Evolutionary conservation across 2,888 invertebrate genomes (phyloP), one percentile per base, ranked within the genome.

Genomic region (Heliothis peltigera): DNA sequence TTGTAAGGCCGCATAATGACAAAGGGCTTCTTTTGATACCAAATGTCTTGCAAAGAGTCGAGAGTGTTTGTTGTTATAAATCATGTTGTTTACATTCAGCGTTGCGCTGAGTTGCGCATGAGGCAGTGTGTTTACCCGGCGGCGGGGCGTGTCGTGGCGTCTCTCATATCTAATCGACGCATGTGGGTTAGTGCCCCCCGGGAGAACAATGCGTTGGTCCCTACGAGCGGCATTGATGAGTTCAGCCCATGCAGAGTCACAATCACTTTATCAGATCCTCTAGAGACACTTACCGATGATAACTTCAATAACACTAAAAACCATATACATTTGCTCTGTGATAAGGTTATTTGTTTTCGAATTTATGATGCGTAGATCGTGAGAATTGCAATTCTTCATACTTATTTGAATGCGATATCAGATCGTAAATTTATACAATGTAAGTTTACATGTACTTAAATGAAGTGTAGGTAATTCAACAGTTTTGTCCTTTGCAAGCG

Each of bases 151-250:
- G 80, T 80, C 82, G 79, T 75, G 83, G 84, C 85, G 85, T 85
- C 85, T 82, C 80, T 83, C 88, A 82, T 93, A 92, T 94, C 93
- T 93, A 93, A 94, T 93, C 94, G 91, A 84, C 87, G 84, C 92
- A 91, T 87, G 86, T 94, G 93, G 94, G 94, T 93, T 90, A 94
- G 85, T 94, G 94, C 93, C 94, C 94, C 94, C 94, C 83, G 89
- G 89, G 92, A 89, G 92, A 91, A 93, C 94, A 92, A 93, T 94
- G 94, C 94, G 93, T 93, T 93, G 94, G 94, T 94, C 94, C 90
- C 85, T 79, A 68, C 83, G 75, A 70, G 51, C 73, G 63, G 64
- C 71, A 63, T 64, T 75, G 79, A 65, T 67, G 64, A 60, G 51
- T 59, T 70, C 73, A 70, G 74, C 65, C 70, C 70, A 71, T 75